phyloP scores from a whole-genome alignment of 2,888 invertebrate genomes.

The Onthophagus sagittarius region DNA sequence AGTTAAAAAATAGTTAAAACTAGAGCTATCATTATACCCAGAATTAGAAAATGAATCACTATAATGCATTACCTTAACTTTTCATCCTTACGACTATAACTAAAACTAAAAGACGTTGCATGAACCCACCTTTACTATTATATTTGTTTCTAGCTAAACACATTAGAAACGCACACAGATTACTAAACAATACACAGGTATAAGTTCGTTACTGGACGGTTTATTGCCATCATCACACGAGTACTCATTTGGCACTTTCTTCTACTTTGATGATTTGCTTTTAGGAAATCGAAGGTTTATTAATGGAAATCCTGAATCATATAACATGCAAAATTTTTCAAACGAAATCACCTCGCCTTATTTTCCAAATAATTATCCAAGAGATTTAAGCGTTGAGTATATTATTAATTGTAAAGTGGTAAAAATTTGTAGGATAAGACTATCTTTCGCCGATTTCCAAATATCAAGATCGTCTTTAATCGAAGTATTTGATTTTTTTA shows the following conservation, averaged over 20 bases:
- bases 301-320: slow-evolving; percentile 48
- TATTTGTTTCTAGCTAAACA: no score
- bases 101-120: no score
- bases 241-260: not conserved
- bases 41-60: no score
- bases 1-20: no score
- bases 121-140: no score
- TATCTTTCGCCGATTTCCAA: slow-evolving; percentile 67
- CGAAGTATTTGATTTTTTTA: slow-evolving; percentile 50
- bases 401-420: slow-evolving; percentile 54
- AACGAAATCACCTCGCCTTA: slow-evolving; percentile 62
- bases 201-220: no score
- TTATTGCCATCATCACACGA: no score
- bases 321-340: slow-evolving; percentile 43
- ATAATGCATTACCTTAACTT: no score
- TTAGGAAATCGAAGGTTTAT: slow-evolving; percentile 57
- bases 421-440: slow-evolving; percentile 56
- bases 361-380: slow-evolving; percentile 63
- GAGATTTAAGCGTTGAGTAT: slow-evolving; percentile 64
- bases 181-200: no score
- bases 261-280: slow-evolving; percentile 12
- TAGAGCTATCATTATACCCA: no score
- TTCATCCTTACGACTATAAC: no score
- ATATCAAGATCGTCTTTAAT: slow-evolving; percentile 62
- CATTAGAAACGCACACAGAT: no score